Base-by-base conservation (phyloP, 2,888 invertebrate species). In the Colostygia pectinataria region DNA sequence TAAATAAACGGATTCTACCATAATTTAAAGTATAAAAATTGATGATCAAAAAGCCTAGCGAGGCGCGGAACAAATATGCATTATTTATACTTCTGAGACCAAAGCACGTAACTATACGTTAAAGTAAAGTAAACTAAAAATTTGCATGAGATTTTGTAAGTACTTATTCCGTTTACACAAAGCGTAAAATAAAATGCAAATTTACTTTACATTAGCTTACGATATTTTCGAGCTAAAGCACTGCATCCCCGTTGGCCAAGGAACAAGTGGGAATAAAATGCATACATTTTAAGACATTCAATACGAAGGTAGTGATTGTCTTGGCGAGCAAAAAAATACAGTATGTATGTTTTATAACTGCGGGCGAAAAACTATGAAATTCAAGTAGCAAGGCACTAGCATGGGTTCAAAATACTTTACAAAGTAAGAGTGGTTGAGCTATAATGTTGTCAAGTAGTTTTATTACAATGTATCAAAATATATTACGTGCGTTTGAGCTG, bases 281-380 rank as follows among this genome's bases (percentile, higher is more conserved):
- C 29, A 40, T 23, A 1, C 5, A 18, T 20, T 29, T 14, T 4
- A 33, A 18, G 12, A 28, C 13, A 28, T 2, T 25, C 18, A 25
- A 32, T 8, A 51, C 33, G 25, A 13, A 38, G 28, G 24, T 24
- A 18, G 23, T 20, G 8, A 34, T 31, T n/a, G n/a, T n/a, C n/a
- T 13, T 33, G 23, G 14, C 33, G 18, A 42, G 46, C 52, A 46
- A 52, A 46, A n/a, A 31, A 41, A 36, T 41, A 48, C 47, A 41
- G 41, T 52, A 52, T 42, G 41, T 52, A 52, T 42, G 46, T 52
- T 34, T 45, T 23, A 52, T 52, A 52, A 52, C 52, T 42, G 52
- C 46, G 52, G 46, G 46, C 51, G 46, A 41, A 40, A 45, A 40
- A 45, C 45, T 46, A 46, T 41, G 39, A 46, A 42, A 24, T 52